These are phyloP conservation scores for Phengaris arion DNA, from an alignment of 2,888 invertebrate species.

Conservation along the genomic window DNA sequence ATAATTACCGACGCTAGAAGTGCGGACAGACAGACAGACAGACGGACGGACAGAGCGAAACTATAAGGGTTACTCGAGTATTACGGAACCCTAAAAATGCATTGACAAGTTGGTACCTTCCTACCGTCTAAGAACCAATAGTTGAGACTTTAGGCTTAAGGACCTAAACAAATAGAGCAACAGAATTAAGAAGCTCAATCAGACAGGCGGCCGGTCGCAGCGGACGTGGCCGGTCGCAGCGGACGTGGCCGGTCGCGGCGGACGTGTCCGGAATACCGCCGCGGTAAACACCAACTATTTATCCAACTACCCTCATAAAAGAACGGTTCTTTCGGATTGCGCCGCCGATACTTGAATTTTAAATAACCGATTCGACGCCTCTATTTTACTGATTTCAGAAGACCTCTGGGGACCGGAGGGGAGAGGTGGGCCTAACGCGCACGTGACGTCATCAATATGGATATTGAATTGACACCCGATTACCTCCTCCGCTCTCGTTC, in stretches of 20 bases:
- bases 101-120: not conserved
- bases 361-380: slow-evolving; percentile 53
- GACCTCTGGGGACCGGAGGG: slow-evolving; percentile 35
- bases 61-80: too few relatives aligned
- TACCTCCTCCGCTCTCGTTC: slow-evolving; percentile 6
- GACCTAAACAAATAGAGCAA: slow-evolving; percentile 12
- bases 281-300: slow-evolving; percentile 63
- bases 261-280: slow-evolving; percentile 37
- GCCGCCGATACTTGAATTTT: slow-evolving; percentile 62
- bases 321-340: slow-evolving; percentile 58
- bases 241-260: slow-evolving; percentile 38
- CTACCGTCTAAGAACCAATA: not conserved
- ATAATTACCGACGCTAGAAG: too few relatives aligned
- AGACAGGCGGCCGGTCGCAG: slow-evolving; percentile 30
- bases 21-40: too few relatives aligned
- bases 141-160: not conserved
- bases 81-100: too few relatives aligned
- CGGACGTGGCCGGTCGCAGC: slow-evolving; percentile 35
- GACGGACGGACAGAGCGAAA: too few relatives aligned
- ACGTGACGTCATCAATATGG: slow-evolving; percentile 29
- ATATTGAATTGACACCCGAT: slow-evolving; percentile 21
- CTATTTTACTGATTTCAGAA: slow-evolving; percentile 57
- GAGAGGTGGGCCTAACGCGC: slow-evolving; percentile 41
- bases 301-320: slow-evolving; percentile 66
- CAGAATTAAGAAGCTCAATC: slow-evolving; percentile 24